Conservation (phyloP, 2,888 invertebrate species). For the Pycnomerus fuliginosus region DNA sequence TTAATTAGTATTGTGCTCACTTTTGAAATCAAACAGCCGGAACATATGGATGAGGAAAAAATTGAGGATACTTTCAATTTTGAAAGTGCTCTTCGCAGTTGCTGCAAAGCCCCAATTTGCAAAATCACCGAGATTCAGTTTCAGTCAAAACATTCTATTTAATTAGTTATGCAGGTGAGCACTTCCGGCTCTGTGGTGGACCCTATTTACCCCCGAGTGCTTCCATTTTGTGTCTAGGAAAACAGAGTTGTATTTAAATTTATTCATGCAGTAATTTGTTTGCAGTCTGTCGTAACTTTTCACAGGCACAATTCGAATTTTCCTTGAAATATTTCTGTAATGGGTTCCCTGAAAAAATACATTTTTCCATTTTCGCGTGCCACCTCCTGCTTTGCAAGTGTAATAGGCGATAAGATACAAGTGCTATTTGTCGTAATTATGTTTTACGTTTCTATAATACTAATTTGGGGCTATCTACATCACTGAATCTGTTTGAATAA, state of each 20-base stretch:
- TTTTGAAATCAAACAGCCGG: conserved; percentile 3
- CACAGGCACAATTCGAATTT: conserved; percentile 16
- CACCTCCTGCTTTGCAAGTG: conserved; percentile 16
- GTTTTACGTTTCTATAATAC: conserved; percentile 9
- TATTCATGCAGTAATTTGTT: conserved; percentile 6
- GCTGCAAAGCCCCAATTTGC: no score
- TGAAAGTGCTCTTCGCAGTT: no score
- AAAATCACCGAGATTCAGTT: no score
- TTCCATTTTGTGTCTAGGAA: no score
- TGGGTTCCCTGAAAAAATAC: conserved; percentile 17
- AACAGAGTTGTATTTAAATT: conserved; percentile 1
- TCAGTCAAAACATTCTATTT: no score
- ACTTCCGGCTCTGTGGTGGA: no score
- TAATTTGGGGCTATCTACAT: no score
- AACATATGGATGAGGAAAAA: no score
- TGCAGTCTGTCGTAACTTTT: conserved; percentile 5
- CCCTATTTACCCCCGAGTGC: no score
- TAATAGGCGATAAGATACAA: conserved; percentile 18
- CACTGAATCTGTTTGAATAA: no score
- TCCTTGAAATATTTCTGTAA: conserved; percentile 20
- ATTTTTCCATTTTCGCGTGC: conserved; percentile 14
- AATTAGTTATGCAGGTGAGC: no score
- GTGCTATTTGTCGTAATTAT: conserved; percentile 13
- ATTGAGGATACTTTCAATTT: no score
- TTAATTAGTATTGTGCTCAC: conserved; percentile 9